These are phyloP conservation scores for Desmodus rotundus DNA, from an alignment of 2,113 vertebrate species.

Conservation along the genomic window DNA sequence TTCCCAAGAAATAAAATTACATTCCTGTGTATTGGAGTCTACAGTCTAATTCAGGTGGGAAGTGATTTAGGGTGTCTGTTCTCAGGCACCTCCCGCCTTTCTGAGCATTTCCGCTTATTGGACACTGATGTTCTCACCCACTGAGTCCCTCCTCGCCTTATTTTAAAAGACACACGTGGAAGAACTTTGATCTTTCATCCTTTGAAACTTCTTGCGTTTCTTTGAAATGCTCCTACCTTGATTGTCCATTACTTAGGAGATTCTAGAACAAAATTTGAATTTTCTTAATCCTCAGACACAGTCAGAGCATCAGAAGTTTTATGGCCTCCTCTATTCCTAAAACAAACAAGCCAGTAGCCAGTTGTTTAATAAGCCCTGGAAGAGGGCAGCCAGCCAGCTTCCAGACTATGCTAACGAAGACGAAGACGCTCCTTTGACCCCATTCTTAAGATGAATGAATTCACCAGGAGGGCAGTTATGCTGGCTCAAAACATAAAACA, in stretches of 20 bases:
- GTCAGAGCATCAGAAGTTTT: constrained; percentile 44
- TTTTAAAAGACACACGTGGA: background rate
- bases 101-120: background rate
- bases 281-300: constrained; percentile 50
- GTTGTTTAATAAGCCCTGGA: background rate
- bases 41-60: background rate
- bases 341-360: background rate
- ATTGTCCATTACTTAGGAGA: background rate
- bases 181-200: constrained; percentile 16
- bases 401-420: background rate
- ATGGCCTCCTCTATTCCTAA: background rate
- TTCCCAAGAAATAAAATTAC: background rate
- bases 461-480: background rate
- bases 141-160: background rate
- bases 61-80: constrained; percentile 12
- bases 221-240: constrained; percentile 12
- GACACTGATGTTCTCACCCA: background rate
- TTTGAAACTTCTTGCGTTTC: background rate
- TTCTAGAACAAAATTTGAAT: constrained; percentile 40
- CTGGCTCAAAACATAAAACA: no score
- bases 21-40: background rate
- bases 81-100: background rate
- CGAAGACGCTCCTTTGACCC: background rate
- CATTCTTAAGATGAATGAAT: background rate
- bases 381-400: constrained; percentile 18